Conservation (phyloP, 1,140 invertebrate species). For the Zaprionus davidi region DNA sequence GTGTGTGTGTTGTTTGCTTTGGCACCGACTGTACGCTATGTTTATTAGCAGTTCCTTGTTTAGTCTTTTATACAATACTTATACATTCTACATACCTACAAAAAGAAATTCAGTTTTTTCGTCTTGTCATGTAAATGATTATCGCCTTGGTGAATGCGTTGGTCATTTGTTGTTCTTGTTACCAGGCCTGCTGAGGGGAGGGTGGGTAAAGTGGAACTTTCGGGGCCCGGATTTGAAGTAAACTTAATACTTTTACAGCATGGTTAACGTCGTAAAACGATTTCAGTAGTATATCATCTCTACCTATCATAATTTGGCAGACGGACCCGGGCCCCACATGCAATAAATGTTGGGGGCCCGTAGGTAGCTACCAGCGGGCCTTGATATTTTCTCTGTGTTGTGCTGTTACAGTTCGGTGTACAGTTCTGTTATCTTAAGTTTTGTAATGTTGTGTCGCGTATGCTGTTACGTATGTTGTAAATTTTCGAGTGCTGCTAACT, state of each 20-base stretch:
- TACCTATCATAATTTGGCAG: too few relatives aligned
- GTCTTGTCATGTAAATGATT: slow-evolving; percentile 69
- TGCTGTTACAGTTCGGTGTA: slow-evolving; percentile 18
- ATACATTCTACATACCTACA: slow-evolving; percentile 18
- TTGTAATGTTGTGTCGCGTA: slow-evolving; percentile 15
- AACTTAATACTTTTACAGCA: too few relatives aligned
- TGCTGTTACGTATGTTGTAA: neutral
- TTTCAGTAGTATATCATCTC: too few relatives aligned
- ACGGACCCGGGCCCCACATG: too few relatives aligned
- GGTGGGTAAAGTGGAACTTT: too few relatives aligned
- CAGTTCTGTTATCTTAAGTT: slow-evolving; percentile 15
- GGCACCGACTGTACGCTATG: slow-evolving; percentile 41
- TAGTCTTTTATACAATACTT: slow-evolving; percentile 36
- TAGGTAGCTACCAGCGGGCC: too few relatives aligned
- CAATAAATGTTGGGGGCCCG: too few relatives aligned
- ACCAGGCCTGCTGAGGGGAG: too few relatives aligned
- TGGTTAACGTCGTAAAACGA: too few relatives aligned
- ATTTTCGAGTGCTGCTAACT: slow-evolving; percentile 2
- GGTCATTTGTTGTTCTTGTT: slow-evolving; percentile 61
- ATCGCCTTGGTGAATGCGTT: slow-evolving; percentile 72
- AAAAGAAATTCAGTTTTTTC: slow-evolving; percentile 29
- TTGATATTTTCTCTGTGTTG: neutral
- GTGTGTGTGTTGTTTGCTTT: slow-evolving; percentile 32
- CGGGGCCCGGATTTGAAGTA: too few relatives aligned
- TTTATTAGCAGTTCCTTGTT: slow-evolving; percentile 20